Percentiles rank a stretch among this genome's conserved stretches.
phyloP scores from a whole-genome alignment of 2,797 vertebrate genomes.

The Sebastiscus tertius region DNA sequence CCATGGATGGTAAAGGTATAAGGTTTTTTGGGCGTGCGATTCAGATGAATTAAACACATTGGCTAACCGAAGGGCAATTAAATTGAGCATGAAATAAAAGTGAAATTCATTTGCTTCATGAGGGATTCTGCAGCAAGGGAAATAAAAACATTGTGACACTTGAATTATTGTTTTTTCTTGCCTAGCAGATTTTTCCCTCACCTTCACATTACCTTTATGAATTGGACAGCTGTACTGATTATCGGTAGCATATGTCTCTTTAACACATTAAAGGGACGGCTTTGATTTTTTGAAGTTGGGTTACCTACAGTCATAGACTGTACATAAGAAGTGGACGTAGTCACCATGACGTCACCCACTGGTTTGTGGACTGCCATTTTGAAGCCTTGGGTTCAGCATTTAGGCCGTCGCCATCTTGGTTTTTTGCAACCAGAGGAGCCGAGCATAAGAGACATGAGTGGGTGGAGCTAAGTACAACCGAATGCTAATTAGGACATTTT shows the following conservation, averaged over 20 bases:
- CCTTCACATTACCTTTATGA: conserved; percentile 27
- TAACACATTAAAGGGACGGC: background rate
- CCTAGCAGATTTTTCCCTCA: background rate
- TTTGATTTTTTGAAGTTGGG: background rate
- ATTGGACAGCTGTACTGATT: conserved; percentile 23
- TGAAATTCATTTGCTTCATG: conserved; percentile 40
- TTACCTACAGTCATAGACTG: too few relatives aligned
- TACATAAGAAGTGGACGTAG: too few relatives aligned
- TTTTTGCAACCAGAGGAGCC: too few relatives aligned
- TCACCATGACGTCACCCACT: too few relatives aligned
- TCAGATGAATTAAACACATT: conserved; percentile 58
- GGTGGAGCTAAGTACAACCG: too few relatives aligned
- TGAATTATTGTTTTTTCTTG: background rate
- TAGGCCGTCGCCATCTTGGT: too few relatives aligned
- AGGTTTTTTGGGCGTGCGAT: conserved; percentile 31
- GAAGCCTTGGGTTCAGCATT: too few relatives aligned
- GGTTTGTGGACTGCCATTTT: too few relatives aligned
- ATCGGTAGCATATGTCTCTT: conserved; percentile 30
- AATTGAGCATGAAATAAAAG: conserved; percentile 68
- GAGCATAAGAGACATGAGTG: too few relatives aligned
- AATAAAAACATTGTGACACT: conserved; percentile 25
- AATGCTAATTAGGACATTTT: too few relatives aligned
- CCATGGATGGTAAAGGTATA: conserved; percentile 42
- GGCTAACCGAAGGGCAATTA: conserved; percentile 51
- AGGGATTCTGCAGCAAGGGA: conserved; percentile 28